Percentiles rank a stretch among this genome's conserved stretches.
These are phyloP conservation scores for Gastrophysa polygoni DNA, from an alignment of 2,888 invertebrate genomes.

Conservation along the genomic window DNA sequence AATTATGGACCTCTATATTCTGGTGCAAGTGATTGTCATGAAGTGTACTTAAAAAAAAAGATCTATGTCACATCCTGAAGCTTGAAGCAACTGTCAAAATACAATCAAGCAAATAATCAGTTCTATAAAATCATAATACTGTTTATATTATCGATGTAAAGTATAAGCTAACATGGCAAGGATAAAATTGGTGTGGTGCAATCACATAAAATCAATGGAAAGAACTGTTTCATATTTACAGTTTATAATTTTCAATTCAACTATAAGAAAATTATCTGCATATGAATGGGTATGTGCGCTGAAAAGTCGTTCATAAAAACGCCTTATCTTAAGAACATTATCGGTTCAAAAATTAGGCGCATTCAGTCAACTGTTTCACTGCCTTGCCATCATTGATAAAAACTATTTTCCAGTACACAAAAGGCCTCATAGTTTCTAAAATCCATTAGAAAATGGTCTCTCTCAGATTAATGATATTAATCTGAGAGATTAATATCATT, in stretches of 20 bases:
- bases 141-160: constrained; percentile 32
- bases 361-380: too few species aligned
- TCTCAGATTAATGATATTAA: too few species aligned
- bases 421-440: too few species aligned
- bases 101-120: constrained; percentile 39
- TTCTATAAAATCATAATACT: constrained; percentile 44
- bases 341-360: too few species aligned
- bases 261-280: too few species aligned
- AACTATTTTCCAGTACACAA: too few species aligned
- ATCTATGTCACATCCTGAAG: not conserved
- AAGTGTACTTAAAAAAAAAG: not conserved
- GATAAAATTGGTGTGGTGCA: constrained; percentile 13
- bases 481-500: too few species aligned
- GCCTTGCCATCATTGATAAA: too few species aligned
- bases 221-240: constrained; percentile 9
- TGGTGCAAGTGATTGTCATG: not conserved
- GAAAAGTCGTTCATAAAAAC: too few species aligned
- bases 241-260: not conserved
- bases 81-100: constrained; percentile 21
- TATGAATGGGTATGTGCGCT: too few species aligned
- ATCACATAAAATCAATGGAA: constrained; percentile 3
- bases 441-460: too few species aligned
- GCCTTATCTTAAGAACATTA: too few species aligned
- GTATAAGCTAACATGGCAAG: constrained; percentile 34
- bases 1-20: not conserved